Percentiles rank a stretch among this genome's conserved stretches.
These are phyloP conservation scores for Plebejus argus DNA, from an alignment of 2,888 invertebrate species.

Conservation along the genomic window DNA sequence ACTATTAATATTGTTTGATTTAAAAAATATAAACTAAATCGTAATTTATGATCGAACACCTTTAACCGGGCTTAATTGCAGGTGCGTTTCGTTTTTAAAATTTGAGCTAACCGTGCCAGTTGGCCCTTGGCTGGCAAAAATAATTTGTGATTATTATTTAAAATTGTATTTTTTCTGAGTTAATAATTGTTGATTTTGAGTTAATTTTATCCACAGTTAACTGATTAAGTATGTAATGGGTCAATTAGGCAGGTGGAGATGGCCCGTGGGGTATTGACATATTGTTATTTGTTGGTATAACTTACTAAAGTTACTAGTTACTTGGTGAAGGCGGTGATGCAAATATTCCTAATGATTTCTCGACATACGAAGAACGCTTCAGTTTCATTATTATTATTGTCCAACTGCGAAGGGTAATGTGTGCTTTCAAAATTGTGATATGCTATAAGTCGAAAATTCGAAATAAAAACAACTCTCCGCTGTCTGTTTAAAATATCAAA, in stretches of 20 bases:
- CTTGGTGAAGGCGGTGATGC: neutral
- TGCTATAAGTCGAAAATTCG: too few species aligned
- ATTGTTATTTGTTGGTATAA: neutral
- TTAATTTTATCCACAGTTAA: conserved; percentile 10
- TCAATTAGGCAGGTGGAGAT: neutral
- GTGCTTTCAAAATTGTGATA: too few species aligned
- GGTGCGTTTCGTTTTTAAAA: conserved; percentile 28
- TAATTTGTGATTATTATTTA: neutral
- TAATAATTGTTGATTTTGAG: neutral
- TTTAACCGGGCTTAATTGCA: conserved; percentile 14
- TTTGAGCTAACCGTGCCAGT: conserved; percentile 17
- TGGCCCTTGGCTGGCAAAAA: conserved; percentile 3
- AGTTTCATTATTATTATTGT: neutral
- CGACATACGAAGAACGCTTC: neutral
- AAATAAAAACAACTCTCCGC: too few species aligned
- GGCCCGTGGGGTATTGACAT: neutral
- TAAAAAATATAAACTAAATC: conserved; percentile 45
- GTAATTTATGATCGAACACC: conserved; percentile 45
- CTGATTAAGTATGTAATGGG: neutral
- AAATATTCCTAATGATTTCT: neutral
- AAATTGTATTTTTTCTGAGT: neutral
- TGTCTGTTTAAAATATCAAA: too few species aligned
- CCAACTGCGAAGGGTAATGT: too few species aligned
- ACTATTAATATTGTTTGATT: conserved; percentile 51
- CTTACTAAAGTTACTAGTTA: too few species aligned